These are phyloP conservation scores for Falco peregrinus DNA, from an alignment of 2,797 vertebrate species.

Conservation along the genomic window DNA sequence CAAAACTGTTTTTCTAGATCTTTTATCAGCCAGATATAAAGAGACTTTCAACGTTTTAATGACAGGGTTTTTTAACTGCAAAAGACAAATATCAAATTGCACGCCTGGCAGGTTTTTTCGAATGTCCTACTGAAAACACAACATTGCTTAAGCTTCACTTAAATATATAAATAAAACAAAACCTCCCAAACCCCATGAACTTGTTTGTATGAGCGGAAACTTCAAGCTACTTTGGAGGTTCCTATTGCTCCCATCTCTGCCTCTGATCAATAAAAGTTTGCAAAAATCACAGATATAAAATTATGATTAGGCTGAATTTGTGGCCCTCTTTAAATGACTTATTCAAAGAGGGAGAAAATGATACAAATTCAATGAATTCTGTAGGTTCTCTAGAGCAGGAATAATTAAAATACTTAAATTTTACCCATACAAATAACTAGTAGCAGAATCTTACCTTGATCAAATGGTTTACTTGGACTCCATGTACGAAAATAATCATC, in stretches of 20 bases:
- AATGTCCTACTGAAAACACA: neutral
- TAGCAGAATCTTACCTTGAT: conserved; percentile 86
- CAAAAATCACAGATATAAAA: neutral
- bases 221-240: neutral
- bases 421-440: neutral
- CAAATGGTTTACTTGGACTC: conserved; percentile 90
- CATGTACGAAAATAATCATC: conserved; percentile 89
- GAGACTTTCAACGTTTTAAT: neutral
- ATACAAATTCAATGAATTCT: neutral
- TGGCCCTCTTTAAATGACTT: neutral
- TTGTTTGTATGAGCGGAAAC: neutral
- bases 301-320: neutral
- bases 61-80: neutral
- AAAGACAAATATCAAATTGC: neutral
- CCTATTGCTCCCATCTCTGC: neutral
- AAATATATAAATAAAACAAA: neutral
- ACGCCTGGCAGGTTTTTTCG: neutral
- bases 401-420: neutral
- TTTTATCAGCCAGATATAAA: neutral
- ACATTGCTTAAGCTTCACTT: neutral
- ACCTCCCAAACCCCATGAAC: neutral
- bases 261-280: neutral
- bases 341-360: neutral
- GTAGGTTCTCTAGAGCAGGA: neutral
- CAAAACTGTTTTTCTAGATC: neutral